Percentiles rank a stretch among this genome's conserved stretches.
These are phyloP conservation scores for Calyptommatus sinebrachiatus DNA, from an alignment of 2,113 vertebrate genomes.

Conservation along the genomic window DNA sequence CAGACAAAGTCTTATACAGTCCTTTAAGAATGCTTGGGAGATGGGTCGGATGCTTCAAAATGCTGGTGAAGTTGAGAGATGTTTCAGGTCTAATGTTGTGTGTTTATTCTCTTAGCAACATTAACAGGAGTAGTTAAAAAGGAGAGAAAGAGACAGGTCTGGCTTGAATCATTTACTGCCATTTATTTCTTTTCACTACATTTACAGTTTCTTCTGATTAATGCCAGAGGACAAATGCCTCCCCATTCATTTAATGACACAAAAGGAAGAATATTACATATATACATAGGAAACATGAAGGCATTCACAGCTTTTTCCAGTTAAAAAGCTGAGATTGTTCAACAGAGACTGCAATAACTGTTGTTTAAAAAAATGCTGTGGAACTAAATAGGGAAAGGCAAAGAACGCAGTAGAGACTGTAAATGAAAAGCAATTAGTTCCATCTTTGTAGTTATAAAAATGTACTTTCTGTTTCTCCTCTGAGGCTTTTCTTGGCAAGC, in stretches of 20 bases:
- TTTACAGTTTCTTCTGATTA: constrained; percentile 1
- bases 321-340: background rate
- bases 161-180: background rate
- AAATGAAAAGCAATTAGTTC: constrained; percentile 12
- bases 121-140: background rate
- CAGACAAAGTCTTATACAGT: constrained; percentile 7
- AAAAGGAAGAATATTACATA: constrained; percentile 3
- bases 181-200: background rate
- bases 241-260: background rate
- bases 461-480: constrained; percentile 15
- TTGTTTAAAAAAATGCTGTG: background rate
- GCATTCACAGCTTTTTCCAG: background rate
- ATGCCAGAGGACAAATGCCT: background rate
- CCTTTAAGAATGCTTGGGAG: constrained; percentile 4
- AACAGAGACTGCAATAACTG: background rate
- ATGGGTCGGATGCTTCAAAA: background rate
- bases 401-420: background rate
- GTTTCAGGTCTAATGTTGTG: background rate
- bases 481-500: constrained; percentile 1
- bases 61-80: background rate
- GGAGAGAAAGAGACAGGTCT: background rate
- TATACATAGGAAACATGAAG: background rate
- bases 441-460: constrained; percentile 1
- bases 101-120: constrained; percentile 23
- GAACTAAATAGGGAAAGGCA: background rate